Evolutionary conservation across 2,113 vertebrate species (phyloP).

Genomic region (Rhea pennata): DNA sequence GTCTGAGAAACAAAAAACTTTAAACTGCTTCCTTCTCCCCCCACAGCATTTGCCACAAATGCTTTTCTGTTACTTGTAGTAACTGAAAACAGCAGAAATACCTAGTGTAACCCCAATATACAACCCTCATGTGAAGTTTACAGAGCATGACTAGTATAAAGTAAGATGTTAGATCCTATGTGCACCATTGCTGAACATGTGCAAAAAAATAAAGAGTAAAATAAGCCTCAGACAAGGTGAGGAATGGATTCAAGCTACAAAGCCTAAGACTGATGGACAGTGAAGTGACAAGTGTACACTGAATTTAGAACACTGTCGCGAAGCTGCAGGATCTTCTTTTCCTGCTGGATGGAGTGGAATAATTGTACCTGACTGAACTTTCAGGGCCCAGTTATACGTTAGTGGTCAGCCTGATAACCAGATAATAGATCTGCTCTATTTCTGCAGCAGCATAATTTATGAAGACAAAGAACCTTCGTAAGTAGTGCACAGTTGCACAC

Average conservation of each 20-base stretch:
- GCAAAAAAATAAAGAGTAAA: not conserved
- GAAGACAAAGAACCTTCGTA: constrained; percentile 17
- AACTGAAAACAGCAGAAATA: not conserved
- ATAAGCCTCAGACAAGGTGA: not conserved
- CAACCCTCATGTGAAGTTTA: not conserved
- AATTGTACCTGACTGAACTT: constrained; percentile 22
- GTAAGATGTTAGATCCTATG: not conserved
- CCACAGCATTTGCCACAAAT: not conserved
- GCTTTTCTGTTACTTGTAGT: not conserved
- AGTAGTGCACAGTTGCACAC: not conserved
- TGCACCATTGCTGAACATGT: not conserved
- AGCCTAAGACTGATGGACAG: not conserved
- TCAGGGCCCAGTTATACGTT: not conserved
- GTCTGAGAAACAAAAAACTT: not conserved
- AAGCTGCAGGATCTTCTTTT: constrained; percentile 19
- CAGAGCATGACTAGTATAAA: not conserved
- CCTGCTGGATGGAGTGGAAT: constrained; percentile 28
- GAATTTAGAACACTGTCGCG: constrained; percentile 31
- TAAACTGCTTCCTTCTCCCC: not conserved
- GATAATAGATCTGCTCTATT: not conserved
- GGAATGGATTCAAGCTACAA: constrained; percentile 10
- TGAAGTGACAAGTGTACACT: constrained; percentile 31
- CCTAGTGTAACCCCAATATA: not conserved
- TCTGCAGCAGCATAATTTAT: not conserved
- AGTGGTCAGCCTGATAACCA: not conserved